Conservation (phyloP, 2,113 vertebrate genomes). For the Platichthys flesus region DNA sequence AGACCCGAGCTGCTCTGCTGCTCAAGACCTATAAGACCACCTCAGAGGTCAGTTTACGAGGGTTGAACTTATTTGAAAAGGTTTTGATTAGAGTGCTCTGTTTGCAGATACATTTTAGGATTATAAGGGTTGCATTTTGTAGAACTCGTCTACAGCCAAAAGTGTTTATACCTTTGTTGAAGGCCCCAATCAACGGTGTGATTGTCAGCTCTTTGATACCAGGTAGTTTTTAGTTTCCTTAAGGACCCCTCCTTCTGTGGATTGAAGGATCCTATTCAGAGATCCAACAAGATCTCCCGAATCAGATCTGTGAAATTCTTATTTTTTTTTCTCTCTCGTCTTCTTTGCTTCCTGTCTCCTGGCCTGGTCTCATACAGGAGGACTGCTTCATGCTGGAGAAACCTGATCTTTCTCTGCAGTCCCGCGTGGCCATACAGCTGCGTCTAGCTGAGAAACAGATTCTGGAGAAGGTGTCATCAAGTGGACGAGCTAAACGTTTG, state of each 20-base stretch:
- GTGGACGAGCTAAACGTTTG: slow-evolving; percentile 84
- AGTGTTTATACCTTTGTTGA: background rate
- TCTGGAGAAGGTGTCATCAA: slow-evolving; percentile 87
- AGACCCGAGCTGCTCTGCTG: slow-evolving; percentile 93
- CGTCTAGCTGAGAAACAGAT: slow-evolving; percentile 96
- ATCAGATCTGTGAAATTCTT: background rate
- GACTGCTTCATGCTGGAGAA: slow-evolving; percentile 88
- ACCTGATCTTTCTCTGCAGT: slow-evolving; percentile 85
- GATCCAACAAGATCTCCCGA: background rate
- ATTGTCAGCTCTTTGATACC: background rate
- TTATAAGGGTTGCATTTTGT: background rate
- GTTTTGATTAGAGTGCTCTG: background rate
- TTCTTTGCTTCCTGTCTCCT: background rate
- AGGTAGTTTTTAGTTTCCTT: no score
- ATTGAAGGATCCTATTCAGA: no score
- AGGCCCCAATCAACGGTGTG: background rate
- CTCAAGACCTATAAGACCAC: slow-evolving; percentile 96
- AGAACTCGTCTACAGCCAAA: background rate
- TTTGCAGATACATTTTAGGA: background rate
- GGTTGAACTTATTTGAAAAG: background rate
- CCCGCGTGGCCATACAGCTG: slow-evolving; percentile 88
- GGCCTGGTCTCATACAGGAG: slow-evolving; percentile 78
- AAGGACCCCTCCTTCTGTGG: no score
- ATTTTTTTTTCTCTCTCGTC: background rate
- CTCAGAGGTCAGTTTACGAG: slow-evolving; percentile 50